phyloP scores from a whole-genome alignment of 2,113 vertebrate species.

The Callionymus lyra region DNA sequence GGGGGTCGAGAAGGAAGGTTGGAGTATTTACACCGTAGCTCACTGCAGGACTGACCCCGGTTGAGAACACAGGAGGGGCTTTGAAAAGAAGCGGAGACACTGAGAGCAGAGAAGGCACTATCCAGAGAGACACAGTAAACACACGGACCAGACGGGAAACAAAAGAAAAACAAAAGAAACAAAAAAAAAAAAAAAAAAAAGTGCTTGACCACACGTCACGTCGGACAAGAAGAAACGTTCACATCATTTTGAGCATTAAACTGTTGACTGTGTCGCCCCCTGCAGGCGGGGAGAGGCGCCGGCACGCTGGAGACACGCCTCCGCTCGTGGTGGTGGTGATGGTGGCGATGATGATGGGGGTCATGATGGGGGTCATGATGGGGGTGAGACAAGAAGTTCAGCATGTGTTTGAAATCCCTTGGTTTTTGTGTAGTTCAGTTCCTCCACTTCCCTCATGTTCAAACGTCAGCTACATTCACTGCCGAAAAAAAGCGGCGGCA shows the following conservation, averaged over 20 bases:
- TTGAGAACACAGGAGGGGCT: slow-evolving; percentile 3
- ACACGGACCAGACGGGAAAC: slow-evolving; percentile 20
- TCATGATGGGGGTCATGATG: too few species aligned
- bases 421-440: slow-evolving; percentile 51
- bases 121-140: slow-evolving; percentile 63
- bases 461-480: slow-evolving; percentile 65
- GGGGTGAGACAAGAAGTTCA: slow-evolving; percentile 27
- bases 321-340: too few species aligned
- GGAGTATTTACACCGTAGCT: slow-evolving; percentile 52
- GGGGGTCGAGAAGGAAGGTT: slow-evolving; percentile 19
- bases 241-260: slow-evolving; percentile 40
- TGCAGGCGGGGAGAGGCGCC: too few species aligned
- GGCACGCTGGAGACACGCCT: too few species aligned
- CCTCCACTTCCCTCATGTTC: slow-evolving; percentile 58
- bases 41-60: slow-evolving; percentile 45
- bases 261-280: too few species aligned
- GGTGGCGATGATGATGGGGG: too few species aligned
- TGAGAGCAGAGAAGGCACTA: slow-evolving; percentile 74
- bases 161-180: slow-evolving; percentile 22
- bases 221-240: slow-evolving; percentile 5
- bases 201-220: slow-evolving; percentile 50
- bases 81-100: slow-evolving; percentile 59
- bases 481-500: slow-evolving; percentile 50
- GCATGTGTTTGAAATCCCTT: slow-evolving; percentile 41
- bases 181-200: slow-evolving; percentile 31